Base-by-base conservation (phyloP, 2,113 vertebrate genomes). In the Rousettus leschenaultii region DNA sequence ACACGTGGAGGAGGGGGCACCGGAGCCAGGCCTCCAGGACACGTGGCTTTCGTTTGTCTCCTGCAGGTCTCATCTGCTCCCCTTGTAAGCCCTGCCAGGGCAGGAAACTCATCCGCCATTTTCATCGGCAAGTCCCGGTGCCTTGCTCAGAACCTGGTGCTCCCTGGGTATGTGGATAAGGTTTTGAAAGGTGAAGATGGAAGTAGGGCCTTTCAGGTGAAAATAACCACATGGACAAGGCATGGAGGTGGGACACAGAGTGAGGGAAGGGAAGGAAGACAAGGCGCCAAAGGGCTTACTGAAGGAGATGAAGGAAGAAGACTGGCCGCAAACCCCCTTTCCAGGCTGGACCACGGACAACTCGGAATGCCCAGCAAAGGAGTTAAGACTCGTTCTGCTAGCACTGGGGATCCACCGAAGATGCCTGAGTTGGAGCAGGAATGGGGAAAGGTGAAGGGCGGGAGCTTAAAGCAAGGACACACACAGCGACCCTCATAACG, bases 1-100 rank as follows among this genome's bases (percentile, higher is more conserved):
- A 51, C 51, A 28, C 65, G 0, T 0, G 1, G 38, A 82, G 18
- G 24, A 55, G 13, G 18, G 22, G 6, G 6, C 3, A 9, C 1
- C 38, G 4, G 19, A 79, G 82, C 33, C 22, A 3, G 51, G 82
- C 55, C n/a, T 28, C 28, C 10, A 30, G 28, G 59, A 53, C 0
- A 3, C 30, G 9, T 0, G 0, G 5, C 78, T 55, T 86, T 18
- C 16, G 5, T 5, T 28, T 13, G 3, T 86, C 82, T 10, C 0
- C 21, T 14, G 2, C 1, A 24, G 7, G 4, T 30, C 78, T 66
- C 65, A 14, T 40, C 74, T 22, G 7, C 18, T 8, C 4, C 11
- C 55, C 26, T 12, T 0, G 3, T 4, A 24, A 48, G 26, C n/a
- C 43, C 38, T 7, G 21, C 2, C 0, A 63, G 35, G 51, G 43